Percentiles rank a stretch among this genome's conserved stretches.
These are phyloP conservation scores for Coleophora flavipennella DNA, from an alignment of 2,888 invertebrate genomes.

Conservation along the genomic window DNA sequence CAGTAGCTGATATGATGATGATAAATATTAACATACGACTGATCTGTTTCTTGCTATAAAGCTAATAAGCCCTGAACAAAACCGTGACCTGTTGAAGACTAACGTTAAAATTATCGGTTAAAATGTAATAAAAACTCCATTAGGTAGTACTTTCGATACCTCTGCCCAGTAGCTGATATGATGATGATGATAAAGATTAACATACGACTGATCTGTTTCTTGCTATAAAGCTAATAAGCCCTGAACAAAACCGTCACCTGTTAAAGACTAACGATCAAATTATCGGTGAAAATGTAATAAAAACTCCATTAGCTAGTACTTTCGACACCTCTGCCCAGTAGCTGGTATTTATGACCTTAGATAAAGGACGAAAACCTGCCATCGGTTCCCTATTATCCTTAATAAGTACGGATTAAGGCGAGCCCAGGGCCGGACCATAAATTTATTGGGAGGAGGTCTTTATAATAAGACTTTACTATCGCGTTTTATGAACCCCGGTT, in stretches of 20 bases:
- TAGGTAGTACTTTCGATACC: slow-evolving; percentile 56
- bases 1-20: slow-evolving; percentile 46
- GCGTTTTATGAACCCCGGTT: slow-evolving; percentile 41
- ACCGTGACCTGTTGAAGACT: slow-evolving; percentile 16
- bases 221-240: no score
- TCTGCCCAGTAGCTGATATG: slow-evolving; percentile 40
- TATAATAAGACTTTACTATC: slow-evolving; percentile 57
- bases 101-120: slow-evolving; percentile 37
- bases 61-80: no score
- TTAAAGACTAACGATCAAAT: slow-evolving; percentile 34
- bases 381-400: slow-evolving; percentile 68
- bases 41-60: no score
- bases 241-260: no score
- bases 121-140: slow-evolving; percentile 44
- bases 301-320: slow-evolving; percentile 43
- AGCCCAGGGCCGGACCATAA: slow-evolving; percentile 48
- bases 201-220: no score
- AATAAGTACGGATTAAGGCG: slow-evolving; percentile 68
- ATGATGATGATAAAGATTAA: no score
- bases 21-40: no score
- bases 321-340: slow-evolving; percentile 51
- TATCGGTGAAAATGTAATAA: slow-evolving; percentile 40
- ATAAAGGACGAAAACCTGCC: slow-evolving; percentile 64
- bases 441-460: slow-evolving; percentile 54
- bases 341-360: slow-evolving; percentile 51